phyloP scores from a whole-genome alignment of 2,888 invertebrate species.

The Chymomyza fuscimana region DNA sequence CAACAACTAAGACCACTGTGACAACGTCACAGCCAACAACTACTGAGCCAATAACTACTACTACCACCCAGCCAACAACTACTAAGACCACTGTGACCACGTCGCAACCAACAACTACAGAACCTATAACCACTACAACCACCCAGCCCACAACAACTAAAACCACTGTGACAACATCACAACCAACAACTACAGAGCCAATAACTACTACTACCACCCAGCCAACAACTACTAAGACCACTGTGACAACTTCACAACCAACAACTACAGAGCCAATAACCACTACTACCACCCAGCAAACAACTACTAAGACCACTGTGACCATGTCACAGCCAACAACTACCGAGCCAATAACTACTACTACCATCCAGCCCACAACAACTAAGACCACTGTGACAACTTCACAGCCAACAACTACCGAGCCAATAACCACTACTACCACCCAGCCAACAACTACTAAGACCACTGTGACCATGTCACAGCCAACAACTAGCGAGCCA shows the following conservation, averaged over 20 bases:
- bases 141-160: not conserved
- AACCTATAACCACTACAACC: no score
- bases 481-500: not conserved
- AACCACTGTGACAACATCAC: not conserved
- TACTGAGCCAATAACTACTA: not conserved
- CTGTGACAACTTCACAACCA: not conserved
- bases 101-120: not conserved
- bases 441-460: not conserved
- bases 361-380: not conserved
- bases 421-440: not conserved
- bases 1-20: not conserved
- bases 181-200: not conserved
- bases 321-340: not conserved
- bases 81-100: not conserved
- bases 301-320: not conserved
- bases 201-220: not conserved
- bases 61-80: not conserved
- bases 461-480: not conserved
- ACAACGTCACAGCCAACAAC: not conserved
- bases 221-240: constrained; percentile 3
- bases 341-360: not conserved
- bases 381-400: not conserved
- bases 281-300: not conserved
- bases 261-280: not conserved
- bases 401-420: not conserved